phyloP scores from a whole-genome alignment of 2,797 vertebrate species.

The Tadarida brasiliensis region DNA sequence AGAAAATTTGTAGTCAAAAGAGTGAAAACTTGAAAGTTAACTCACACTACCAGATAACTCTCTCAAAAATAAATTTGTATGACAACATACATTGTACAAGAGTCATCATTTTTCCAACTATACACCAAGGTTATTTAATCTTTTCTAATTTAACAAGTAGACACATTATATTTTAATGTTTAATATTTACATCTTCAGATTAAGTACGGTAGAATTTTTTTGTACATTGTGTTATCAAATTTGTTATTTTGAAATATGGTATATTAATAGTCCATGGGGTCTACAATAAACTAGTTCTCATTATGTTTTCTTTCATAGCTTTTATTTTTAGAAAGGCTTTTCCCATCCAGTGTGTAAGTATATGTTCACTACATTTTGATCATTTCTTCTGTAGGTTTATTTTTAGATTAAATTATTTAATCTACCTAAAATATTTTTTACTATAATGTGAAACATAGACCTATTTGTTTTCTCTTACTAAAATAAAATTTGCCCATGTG shows the following conservation, averaged over 20 bases:
- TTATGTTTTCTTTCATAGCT: background rate
- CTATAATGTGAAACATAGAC: background rate
- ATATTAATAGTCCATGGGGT: background rate
- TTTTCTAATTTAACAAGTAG: background rate
- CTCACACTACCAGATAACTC: background rate
- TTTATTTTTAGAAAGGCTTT: background rate
- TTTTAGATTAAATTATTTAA: background rate
- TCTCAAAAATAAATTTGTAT: background rate
- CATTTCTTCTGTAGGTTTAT: background rate
- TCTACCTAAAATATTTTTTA: background rate
- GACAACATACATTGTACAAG: background rate
- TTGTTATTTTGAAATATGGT: slow-evolving; percentile 15
- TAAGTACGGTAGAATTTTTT: background rate
- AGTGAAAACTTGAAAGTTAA: slow-evolving; percentile 16
- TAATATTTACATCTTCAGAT: background rate
- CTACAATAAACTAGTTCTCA: background rate
- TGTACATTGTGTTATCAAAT: background rate
- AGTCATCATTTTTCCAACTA: background rate
- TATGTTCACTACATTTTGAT: background rate
- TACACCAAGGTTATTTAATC: background rate
- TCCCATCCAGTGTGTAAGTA: rapidly evolving
- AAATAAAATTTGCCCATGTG: background rate
- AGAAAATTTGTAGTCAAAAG: background rate
- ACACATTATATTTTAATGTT: background rate
- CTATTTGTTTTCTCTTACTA: background rate